These are phyloP conservation scores for Heliconius ismenius DNA, from an alignment of 2,888 invertebrate genomes.

Conservation along the genomic window DNA sequence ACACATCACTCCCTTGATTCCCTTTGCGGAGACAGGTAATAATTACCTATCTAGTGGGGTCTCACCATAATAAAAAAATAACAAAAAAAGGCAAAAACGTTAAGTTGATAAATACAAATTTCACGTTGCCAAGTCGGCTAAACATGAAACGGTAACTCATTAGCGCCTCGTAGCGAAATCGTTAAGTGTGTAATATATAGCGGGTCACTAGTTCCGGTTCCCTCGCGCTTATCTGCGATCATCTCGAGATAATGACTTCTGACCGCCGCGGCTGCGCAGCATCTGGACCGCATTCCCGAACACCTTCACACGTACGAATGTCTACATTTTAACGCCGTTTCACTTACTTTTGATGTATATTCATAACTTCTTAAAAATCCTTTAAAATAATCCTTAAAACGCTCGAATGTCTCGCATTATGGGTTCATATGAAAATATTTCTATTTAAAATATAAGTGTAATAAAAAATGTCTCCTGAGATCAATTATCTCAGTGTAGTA, in stretches of 20 bases:
- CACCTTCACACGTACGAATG: slow-evolving; percentile 6
- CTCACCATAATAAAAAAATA: background rate
- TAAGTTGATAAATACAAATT: background rate
- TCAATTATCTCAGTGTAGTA: background rate
- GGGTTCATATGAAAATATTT: too few relatives aligned
- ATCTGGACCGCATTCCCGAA: slow-evolving; percentile 24
- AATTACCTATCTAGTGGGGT: background rate
- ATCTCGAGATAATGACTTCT: slow-evolving; percentile 20
- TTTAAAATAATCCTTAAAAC: too few relatives aligned
- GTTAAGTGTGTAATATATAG: slow-evolving; percentile 22
- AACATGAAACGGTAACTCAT: slow-evolving; percentile 13
- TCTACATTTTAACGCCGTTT: background rate
- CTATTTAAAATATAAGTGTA: too few relatives aligned
- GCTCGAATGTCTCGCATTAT: too few relatives aligned
- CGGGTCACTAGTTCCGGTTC: slow-evolving; percentile 27
- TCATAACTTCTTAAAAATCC: too few relatives aligned
- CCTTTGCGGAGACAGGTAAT: background rate
- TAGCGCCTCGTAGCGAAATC: slow-evolving; percentile 19
- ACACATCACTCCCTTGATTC: background rate
- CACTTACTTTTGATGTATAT: too few relatives aligned
- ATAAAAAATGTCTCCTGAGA: background rate
- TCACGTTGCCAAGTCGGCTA: background rate
- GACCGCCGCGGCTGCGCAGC: slow-evolving; percentile 13
- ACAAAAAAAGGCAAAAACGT: background rate
- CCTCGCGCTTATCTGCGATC: slow-evolving; percentile 29